A percentile compares a stretch with the other conserved stretches of the same genome.
Evolutionary conservation across 2,888 invertebrate species (phyloP).

Genomic region (Ceratothoa steindachneri): DNA sequence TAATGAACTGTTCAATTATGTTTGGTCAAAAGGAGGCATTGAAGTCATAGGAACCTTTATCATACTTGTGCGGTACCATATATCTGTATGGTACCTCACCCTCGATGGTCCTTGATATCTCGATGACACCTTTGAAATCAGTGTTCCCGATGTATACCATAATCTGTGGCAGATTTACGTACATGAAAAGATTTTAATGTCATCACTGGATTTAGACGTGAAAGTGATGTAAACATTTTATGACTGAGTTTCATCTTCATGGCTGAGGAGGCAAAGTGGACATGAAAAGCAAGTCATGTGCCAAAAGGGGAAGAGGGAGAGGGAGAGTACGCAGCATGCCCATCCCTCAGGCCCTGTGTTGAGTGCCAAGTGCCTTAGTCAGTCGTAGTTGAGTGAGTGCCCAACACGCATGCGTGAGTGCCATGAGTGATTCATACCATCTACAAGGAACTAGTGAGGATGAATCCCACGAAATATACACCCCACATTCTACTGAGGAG

Average conservation of each 20-base stretch:
- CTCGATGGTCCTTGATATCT: too few relatives aligned
- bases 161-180: too few relatives aligned
- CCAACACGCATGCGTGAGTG: not conserved
- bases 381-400: not conserved
- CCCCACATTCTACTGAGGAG: not conserved
- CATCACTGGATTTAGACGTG: too few relatives aligned
- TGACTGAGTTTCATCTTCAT: too few relatives aligned
- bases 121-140: too few relatives aligned
- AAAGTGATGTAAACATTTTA: not conserved
- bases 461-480: not conserved
- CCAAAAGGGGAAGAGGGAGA: not conserved
- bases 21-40: too few relatives aligned
- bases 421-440: not conserved
- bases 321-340: not conserved
- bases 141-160: too few relatives aligned
- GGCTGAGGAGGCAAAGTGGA: not conserved
- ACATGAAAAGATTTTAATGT: too few relatives aligned
- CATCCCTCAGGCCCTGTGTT: not conserved
- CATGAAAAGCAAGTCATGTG: not conserved
- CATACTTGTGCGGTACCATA: too few relatives aligned
- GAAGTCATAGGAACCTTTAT: too few relatives aligned
- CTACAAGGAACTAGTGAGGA: not conserved
- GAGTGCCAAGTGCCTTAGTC: conserved; percentile 1
- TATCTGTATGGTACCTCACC: too few relatives aligned
- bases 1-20: too few relatives aligned